phyloP scores from a whole-genome alignment of 2,888 invertebrate genomes.

The Andrena minutula region DNA sequence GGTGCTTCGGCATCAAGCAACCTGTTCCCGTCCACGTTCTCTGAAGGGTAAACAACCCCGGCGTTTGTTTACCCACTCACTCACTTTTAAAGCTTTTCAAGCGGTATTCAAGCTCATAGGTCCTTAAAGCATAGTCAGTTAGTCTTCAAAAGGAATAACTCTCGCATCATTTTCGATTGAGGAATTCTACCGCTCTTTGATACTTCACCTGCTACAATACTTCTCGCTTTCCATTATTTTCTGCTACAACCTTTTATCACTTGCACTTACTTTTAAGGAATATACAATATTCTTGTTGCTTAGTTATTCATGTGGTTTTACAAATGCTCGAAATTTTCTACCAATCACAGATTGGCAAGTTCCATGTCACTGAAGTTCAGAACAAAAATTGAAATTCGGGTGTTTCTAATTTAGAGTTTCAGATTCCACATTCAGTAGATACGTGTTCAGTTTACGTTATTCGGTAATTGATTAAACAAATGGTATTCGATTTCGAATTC shows the following conservation, averaged over 20 bases:
- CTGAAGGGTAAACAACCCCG: conserved; percentile 74
- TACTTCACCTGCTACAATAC: neutral
- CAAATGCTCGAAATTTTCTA: too few species aligned
- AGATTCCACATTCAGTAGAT: too few species aligned
- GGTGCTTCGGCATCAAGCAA: conserved; percentile 57
- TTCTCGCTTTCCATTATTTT: neutral
- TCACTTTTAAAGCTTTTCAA: conserved; percentile 76
- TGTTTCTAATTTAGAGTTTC: too few species aligned
- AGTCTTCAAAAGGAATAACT: conserved; percentile 14
- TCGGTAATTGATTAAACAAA: too few species aligned
- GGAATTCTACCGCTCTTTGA: neutral
- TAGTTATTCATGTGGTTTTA: too few species aligned
- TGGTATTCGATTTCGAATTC: too few species aligned
- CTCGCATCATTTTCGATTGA: neutral
- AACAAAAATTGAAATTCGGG: too few species aligned
- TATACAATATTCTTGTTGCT: too few species aligned
- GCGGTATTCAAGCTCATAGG: conserved; percentile 73
- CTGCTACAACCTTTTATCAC: neutral
- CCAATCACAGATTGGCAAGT: too few species aligned
- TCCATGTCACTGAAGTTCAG: too few species aligned
- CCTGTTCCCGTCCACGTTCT: conserved; percentile 69
- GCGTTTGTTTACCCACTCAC: conserved; percentile 72
- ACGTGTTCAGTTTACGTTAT: too few species aligned
- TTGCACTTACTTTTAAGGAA: too few species aligned
- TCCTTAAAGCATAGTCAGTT: conserved; percentile 66